Base-by-base conservation (phyloP, 2,797 vertebrate genomes). In the Gorsachius magnificus region DNA sequence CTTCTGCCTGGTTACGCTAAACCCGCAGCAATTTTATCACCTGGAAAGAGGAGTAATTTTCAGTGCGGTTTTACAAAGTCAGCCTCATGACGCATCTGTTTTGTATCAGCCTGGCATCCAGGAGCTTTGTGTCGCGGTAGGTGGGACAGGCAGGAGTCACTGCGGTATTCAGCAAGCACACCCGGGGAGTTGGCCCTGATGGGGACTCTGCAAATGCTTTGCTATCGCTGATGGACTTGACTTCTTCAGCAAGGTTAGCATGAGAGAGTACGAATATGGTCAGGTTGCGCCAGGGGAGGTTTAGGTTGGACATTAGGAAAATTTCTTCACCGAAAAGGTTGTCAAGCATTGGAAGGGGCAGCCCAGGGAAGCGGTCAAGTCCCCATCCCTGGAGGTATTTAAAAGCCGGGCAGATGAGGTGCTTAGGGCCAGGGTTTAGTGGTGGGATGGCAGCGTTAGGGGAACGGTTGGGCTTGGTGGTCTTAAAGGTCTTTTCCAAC, bases 121-220 rank as follows among this genome's bases (percentile, higher is more conserved):
- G 81, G n/a, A 60, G 26, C 60, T 15, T 2, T 45, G 53, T 38
- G 38, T 22, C 0, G 1, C 8, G 51, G 16, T 4, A 1, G 50
- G 13, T 48, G 35, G 28, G 29, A 13, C 0, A 3, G 50, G 57
- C 31, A 31, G 29, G 54, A 38, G 66, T 20, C 54, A 7, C 45
- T 5, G n/a, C 1, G 3, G 25, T 26, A 53, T 16, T 29, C 14
- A 17, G 7, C n/a, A 24, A 29, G 16, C 8, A 1, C n/a, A 4
- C 8, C n/a, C 4, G 8, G 36, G 57, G 58, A 33, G 18, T 21
- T 16, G 4, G 25, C 24, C 6, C 36, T 16, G 9, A 17, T 6
- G n/a, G 9, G n/a, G 53, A 11, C 69, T 46, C n/a, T 2, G 13
- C 19, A 10, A 24, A 11, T 24, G 64, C 43, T 75, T 35, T 29